Base-by-base conservation (phyloP, 2,888 invertebrate genomes). In the Nomada fucata region DNA sequence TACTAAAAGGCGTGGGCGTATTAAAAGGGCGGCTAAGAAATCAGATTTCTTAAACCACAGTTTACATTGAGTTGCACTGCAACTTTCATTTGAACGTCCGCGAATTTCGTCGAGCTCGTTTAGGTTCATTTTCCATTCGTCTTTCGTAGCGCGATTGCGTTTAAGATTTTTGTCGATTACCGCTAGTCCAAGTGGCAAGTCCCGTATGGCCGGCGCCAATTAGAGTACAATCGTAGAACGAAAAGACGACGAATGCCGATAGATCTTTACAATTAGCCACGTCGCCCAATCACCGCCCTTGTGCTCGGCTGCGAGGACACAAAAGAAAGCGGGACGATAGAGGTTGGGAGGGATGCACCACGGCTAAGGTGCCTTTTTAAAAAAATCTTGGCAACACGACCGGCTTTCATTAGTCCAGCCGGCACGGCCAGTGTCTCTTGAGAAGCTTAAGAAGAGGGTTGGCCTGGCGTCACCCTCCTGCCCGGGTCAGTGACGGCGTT, bases 241-340 rank as follows among this genome's bases (percentile, higher is more conserved):
- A 80, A 82, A 73, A 86, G 86, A 76, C 79, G 69, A 72, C 70
- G 60, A 72, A 76, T 77, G 50, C 74, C 84, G 76, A 79, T 81
- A 78, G 79, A 82, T 76, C 71, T 79, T 65, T 82, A 85, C 90
- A 91, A 90, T 91, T 90, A 91, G 89, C 84, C 82, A 59, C 85
- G 82, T 87, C 87, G 88, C 88, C 91, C 90, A 91, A 91, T 91
- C 91, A 91, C 87, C 83, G 82, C 86, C 76, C 89, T 91, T 91
- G 89, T 90, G 86, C 82, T 83, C 85, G 80, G 76, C 87, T 79
- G 74, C 76, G 86, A 80, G 59, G 79, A 78, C 80, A 88, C 88
- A 88, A 87, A 88, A 88, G 87, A 86, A 84, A 87, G 81, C 77
- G 83, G 86, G 79, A 82, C 79, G 84, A 83, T 81, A 64, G 79